These are phyloP conservation scores for Lithophane socia DNA, from an alignment of 2,888 invertebrate species.

Conservation along the genomic window DNA sequence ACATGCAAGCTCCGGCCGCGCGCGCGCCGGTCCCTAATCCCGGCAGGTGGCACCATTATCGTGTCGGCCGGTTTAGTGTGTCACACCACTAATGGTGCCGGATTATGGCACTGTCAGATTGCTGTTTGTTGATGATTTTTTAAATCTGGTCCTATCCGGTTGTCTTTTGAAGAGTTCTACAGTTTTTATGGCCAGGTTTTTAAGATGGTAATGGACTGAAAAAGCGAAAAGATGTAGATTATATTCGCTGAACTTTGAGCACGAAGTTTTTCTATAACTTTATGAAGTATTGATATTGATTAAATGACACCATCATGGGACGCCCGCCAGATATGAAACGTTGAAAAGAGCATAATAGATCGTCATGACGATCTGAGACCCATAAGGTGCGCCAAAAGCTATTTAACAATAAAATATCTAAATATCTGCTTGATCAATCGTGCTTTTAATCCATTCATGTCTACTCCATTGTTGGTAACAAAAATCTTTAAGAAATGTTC, in stretches of 20 bases:
- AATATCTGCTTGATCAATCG: background rate
- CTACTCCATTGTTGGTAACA: background rate
- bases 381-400: too few relatives aligned
- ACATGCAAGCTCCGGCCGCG: conserved; percentile 36
- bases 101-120: conserved; percentile 45
- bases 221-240: background rate
- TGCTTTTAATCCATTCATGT: background rate
- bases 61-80: conserved; percentile 28
- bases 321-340: too few relatives aligned
- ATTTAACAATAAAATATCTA: background rate
- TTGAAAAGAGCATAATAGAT: too few relatives aligned
- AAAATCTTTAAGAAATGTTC: background rate
- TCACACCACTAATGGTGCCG: conserved; percentile 40
- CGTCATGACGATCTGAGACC: too few relatives aligned
- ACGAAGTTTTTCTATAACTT: too few relatives aligned
- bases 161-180: background rate
- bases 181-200: background rate
- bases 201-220: background rate
- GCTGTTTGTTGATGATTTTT: conserved; percentile 29
- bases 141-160: conserved; percentile 13
- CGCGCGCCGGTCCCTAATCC: conserved; percentile 20
- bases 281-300: background rate
- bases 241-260: background rate
- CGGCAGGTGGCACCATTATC: conserved; percentile 45
- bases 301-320: too few relatives aligned